Conservation (phyloP, 2,888 invertebrate species). For the Cerceris ruficornis region DNA sequence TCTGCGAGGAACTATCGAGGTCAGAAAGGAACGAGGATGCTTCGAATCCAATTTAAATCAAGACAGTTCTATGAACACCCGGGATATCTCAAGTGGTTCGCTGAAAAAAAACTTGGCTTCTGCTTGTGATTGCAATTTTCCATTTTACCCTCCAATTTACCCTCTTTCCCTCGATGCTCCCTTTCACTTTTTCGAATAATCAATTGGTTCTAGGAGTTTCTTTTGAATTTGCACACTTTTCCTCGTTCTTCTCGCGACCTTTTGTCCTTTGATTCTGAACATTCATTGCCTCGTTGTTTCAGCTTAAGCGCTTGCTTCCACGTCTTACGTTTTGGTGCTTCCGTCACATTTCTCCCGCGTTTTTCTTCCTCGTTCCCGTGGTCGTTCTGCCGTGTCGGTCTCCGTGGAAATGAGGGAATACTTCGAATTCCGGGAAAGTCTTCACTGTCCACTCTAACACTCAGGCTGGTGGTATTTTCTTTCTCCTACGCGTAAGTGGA, state of each 20-base stretch:
- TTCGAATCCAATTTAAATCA: constrained; percentile 68
- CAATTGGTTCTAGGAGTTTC: neutral
- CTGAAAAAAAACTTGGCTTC: constrained; percentile 43
- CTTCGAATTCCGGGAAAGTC: neutral
- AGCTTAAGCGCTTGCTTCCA: neutral
- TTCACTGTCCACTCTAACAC: neutral
- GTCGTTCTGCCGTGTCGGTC: neutral
- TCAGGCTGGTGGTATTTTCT: neutral
- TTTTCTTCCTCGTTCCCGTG: neutral
- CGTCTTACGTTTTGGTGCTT: neutral
- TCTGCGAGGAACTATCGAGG: constrained; percentile 9
- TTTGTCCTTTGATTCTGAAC: neutral
- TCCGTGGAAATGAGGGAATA: neutral
- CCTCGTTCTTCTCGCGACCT: neutral
- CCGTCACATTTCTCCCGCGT: neutral
- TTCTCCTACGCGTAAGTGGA: neutral
- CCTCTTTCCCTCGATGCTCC: neutral
- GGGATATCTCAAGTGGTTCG: constrained; percentile 34
- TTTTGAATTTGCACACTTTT: neutral
- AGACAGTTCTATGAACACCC: constrained; percentile 57
- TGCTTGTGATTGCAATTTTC: constrained; percentile 36
- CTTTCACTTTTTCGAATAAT: neutral
- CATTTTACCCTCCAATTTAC: constrained; percentile 1
- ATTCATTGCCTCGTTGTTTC: neutral
- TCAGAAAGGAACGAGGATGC: constrained; percentile 7